Conservation (phyloP, 2,113 vertebrate genomes). For the Salvelinus namaycush region DNA sequence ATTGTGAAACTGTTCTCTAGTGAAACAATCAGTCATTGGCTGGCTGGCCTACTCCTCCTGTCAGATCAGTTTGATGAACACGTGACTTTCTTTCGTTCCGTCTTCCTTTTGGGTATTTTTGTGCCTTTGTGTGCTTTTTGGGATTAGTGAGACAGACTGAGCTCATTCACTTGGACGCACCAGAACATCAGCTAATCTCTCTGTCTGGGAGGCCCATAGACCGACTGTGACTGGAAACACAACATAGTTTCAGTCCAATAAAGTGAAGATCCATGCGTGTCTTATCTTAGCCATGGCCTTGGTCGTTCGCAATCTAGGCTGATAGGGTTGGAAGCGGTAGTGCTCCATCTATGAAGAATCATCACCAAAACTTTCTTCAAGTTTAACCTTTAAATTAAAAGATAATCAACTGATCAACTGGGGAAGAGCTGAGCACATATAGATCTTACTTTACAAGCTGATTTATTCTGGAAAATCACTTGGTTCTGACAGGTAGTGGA, state of each 20-base stretch:
- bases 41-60: background rate
- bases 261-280: background rate
- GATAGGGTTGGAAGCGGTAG: no score
- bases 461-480: background rate
- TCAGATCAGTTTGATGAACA: background rate
- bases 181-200: background rate
- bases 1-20: no score
- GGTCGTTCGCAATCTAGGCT: no score
- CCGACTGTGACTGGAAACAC: background rate
- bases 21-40: conserved; percentile 17
- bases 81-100: background rate
- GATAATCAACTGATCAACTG: no score
- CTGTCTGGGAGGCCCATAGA: background rate
- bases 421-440: no score
- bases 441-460: no score
- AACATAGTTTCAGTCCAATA: background rate
- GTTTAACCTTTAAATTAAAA: no score
- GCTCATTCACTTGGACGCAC: background rate
- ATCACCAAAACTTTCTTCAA: no score
- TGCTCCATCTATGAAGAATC: no score
- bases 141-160: background rate
- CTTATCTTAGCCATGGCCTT: no score
- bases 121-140: background rate
- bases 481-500: background rate
- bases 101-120: background rate